Conservation (phyloP, 2,113 vertebrate genomes). For the Cochlearius cochlearius region DNA sequence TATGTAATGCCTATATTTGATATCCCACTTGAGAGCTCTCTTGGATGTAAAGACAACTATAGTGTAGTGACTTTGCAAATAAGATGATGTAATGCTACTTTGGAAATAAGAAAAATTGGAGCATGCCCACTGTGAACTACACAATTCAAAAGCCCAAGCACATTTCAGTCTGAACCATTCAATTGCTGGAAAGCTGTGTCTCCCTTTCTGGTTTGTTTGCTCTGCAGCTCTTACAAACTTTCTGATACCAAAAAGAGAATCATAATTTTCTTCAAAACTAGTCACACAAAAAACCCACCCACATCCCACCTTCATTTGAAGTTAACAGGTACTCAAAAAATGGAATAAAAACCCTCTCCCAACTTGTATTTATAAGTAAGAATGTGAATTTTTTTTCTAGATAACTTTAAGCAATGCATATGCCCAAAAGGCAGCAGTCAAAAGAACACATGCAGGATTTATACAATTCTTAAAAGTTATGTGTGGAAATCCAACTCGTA, state of each 20-base stretch:
- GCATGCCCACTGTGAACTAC: background rate
- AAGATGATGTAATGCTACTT: conserved; percentile 17
- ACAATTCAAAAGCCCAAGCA: background rate
- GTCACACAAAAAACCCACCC: background rate
- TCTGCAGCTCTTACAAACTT: background rate
- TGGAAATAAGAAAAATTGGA: background rate
- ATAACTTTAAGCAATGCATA: background rate
- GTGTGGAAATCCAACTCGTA: background rate
- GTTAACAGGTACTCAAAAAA: background rate
- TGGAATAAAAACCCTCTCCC: background rate
- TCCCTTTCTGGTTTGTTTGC: background rate
- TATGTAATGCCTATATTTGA: conserved; percentile 45
- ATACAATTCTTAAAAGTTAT: background rate
- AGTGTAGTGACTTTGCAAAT: conserved; percentile 30
- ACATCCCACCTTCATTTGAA: background rate
- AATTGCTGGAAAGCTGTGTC: fast-evolving
- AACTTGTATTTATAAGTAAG: background rate
- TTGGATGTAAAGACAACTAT: conserved; percentile 3
- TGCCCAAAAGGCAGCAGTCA: background rate
- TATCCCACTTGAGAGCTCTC: conserved; percentile 38
- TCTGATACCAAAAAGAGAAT: background rate
- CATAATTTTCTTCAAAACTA: background rate
- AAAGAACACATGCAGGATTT: background rate
- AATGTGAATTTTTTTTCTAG: background rate
- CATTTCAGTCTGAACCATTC: background rate